phyloP scores from a whole-genome alignment of 1,140 invertebrate genomes.

The Tribolium castaneum region DNA sequence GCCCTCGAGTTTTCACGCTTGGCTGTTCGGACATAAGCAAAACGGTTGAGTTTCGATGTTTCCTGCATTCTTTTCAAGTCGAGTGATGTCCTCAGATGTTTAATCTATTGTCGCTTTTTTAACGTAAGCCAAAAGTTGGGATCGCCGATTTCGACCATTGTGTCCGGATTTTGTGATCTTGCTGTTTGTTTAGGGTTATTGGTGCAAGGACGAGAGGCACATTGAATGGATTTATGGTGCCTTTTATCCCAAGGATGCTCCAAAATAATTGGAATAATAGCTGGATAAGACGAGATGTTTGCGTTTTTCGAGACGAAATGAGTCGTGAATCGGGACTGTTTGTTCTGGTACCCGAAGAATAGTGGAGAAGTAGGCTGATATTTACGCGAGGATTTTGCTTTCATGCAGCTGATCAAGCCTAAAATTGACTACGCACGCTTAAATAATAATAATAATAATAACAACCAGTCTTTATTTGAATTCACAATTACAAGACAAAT shows the following conservation, averaged over 20 bases:
- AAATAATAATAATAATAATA: too few species aligned
- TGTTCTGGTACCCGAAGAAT: too few species aligned
- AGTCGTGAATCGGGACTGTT: background rate
- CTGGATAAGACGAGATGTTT: background rate
- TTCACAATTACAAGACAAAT: too few species aligned
- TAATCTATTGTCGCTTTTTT: slow-evolving; percentile 17
- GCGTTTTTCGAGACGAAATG: background rate
- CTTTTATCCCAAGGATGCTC: slow-evolving; percentile 5
- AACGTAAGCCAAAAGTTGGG: slow-evolving; percentile 9
- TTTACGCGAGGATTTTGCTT: slow-evolving; percentile 31
- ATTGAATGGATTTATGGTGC: slow-evolving; percentile 7
- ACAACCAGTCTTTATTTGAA: too few species aligned
- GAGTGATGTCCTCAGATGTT: background rate
- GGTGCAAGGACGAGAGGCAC: background rate
- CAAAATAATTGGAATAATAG: slow-evolving; percentile 1
- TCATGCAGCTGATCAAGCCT: too few species aligned
- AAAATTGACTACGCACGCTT: too few species aligned
- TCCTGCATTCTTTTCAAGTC: slow-evolving; percentile 14
- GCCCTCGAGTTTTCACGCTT: slow-evolving; percentile 12
- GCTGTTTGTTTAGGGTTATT: slow-evolving; percentile 12
- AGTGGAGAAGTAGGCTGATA: background rate
- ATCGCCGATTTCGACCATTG: background rate
- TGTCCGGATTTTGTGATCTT: background rate
- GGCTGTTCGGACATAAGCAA: background rate
- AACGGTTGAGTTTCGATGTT: slow-evolving; percentile 28